These are phyloP conservation scores for Aurelia coerulea DNA, from an alignment of 30 jellyfish, hydroid and myxozoan genomes.

Conservation along the genomic window DNA sequence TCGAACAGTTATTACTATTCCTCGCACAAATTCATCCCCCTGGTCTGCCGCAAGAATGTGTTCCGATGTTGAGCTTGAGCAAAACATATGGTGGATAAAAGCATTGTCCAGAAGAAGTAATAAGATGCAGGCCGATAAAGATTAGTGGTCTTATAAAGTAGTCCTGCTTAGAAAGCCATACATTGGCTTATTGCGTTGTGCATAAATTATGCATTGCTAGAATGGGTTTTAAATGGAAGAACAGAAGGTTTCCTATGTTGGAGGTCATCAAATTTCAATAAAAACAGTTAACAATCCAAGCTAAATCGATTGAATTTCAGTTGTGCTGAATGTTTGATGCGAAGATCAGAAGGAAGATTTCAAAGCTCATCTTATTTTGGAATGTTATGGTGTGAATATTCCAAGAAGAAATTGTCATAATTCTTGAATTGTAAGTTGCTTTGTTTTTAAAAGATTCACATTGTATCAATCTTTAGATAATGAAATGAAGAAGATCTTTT, in stretches of 20 bases:
- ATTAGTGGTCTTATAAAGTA: background rate
- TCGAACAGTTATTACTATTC: too few species aligned
- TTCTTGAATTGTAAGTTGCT: too few species aligned
- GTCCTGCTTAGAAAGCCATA: slow-evolving; percentile 1
- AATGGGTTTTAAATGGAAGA: slow-evolving; percentile 17
- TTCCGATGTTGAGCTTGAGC: background rate
- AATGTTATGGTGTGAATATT: too few species aligned
- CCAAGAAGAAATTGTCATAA: too few species aligned
- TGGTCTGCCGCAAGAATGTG: too few species aligned
- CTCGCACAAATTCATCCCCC: too few species aligned
- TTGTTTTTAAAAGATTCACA: too few species aligned
- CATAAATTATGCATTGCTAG: slow-evolving; percentile 41
- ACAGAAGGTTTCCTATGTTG: slow-evolving; percentile 11
- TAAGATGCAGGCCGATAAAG: slow-evolving; percentile 20
- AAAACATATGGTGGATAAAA: background rate
- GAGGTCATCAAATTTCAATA: slow-evolving; percentile 15
- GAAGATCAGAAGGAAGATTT: too few species aligned
- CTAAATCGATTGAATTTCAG: background rate
- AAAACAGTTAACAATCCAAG: background rate
- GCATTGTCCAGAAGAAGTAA: slow-evolving; percentile 10
- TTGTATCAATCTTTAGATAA: too few species aligned
- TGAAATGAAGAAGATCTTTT: too few species aligned
- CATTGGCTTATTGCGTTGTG: slow-evolving; percentile 26
- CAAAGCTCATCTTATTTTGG: too few species aligned
- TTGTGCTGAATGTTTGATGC: background rate